Percentiles rank a stretch among this genome's conserved stretches.
phyloP scores from a whole-genome alignment of 2,797 vertebrate genomes.

The Aulostomus chinensis region DNA sequence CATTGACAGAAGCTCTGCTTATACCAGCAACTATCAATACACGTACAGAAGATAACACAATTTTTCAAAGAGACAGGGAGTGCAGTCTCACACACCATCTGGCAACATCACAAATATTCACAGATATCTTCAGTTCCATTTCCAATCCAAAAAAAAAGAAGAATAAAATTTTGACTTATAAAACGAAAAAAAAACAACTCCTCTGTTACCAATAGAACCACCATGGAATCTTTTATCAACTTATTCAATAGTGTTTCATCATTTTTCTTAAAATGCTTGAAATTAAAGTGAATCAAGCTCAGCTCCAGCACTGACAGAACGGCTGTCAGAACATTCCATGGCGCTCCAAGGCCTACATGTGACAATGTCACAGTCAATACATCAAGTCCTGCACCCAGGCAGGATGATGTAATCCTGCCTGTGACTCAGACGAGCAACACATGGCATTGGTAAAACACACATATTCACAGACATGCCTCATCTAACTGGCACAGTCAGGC shows the following conservation, averaged over 20 bases:
- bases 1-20: slow-evolving; percentile 17
- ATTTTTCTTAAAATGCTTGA: slow-evolving; percentile 11
- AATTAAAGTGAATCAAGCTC: slow-evolving; percentile 7
- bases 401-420: slow-evolving; percentile 57
- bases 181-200: neutral
- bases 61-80: no score
- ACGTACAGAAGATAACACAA: neutral
- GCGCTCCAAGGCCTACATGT: slow-evolving; percentile 42
- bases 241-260: neutral
- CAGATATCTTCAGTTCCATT: no score
- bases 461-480: slow-evolving; percentile 19
- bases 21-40: slow-evolving; percentile 17
- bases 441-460: slow-evolving; percentile 37
- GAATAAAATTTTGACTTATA: neutral
- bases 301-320: slow-evolving; percentile 19
- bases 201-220: neutral
- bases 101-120: no score
- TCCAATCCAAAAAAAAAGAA: no score
- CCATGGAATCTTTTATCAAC: neutral
- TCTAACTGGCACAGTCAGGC: slow-evolving; percentile 19
- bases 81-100: no score
- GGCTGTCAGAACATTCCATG: slow-evolving; percentile 22
- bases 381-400: slow-evolving; percentile 48
- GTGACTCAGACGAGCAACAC: slow-evolving; percentile 59
- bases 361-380: slow-evolving; percentile 61